Conservation (phyloP, 2,113 vertebrate genomes). For the Chaenogobius annularis region DNA sequence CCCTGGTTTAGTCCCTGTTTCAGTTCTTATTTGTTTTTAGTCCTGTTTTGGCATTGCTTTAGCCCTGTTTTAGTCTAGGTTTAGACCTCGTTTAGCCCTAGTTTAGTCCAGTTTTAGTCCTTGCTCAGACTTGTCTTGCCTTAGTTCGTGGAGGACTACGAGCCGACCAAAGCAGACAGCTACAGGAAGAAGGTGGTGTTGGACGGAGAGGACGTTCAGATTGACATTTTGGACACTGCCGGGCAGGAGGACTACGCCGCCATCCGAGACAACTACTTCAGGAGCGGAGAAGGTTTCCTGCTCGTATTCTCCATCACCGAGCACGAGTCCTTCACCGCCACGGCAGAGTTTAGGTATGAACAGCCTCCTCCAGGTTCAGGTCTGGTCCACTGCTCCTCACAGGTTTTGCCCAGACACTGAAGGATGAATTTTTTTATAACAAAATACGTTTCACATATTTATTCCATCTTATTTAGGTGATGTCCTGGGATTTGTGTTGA, state of each 20-base stretch:
- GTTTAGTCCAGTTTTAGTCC: neutral
- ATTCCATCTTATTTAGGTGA: too few species aligned
- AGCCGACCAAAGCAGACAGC: conserved; percentile 98
- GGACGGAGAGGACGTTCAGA: conserved; percentile 96
- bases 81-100: neutral
- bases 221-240: conserved; percentile 88
- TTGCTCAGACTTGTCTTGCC: neutral
- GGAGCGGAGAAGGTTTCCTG: conserved; percentile 95
- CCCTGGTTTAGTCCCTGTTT: neutral
- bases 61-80: neutral
- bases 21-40: too few species aligned
- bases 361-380: neutral
- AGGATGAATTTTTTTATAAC: too few species aligned
- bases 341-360: conserved; percentile 87
- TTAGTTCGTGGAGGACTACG: conserved; percentile 98
- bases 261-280: conserved; percentile 98
- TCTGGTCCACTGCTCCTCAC: conserved; percentile 3
- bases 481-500: too few species aligned
- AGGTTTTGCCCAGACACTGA: too few species aligned
- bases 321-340: conserved; percentile 90
- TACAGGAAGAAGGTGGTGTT: conserved; percentile 98
- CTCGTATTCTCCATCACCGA: conserved; percentile 97
- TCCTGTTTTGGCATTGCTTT: too few species aligned
- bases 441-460: too few species aligned
- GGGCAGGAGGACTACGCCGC: conserved; percentile 97